Percentiles rank a stretch among this genome's conserved stretches.
Conservation (phyloP, 2,113 vertebrate species). For the Porphyrio hochstetteri region DNA sequence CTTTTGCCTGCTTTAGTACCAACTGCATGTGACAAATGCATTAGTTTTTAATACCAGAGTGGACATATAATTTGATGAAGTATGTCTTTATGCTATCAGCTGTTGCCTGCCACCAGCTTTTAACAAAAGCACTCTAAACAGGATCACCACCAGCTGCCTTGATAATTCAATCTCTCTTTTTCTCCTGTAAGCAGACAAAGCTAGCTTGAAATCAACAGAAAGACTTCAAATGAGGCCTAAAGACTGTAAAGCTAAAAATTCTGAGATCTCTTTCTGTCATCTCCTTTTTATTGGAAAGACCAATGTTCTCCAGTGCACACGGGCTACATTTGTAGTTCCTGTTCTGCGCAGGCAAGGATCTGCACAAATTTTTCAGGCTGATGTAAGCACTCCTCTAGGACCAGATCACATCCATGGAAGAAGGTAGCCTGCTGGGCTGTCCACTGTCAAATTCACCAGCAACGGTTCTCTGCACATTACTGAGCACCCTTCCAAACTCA, state of each 20-base stretch:
- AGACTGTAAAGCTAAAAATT: background rate
- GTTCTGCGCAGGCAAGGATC: background rate
- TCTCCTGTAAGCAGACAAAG: background rate
- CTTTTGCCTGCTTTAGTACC: slow-evolving; percentile 50
- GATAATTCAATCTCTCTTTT: background rate
- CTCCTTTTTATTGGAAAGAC: background rate
- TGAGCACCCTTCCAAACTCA: background rate
- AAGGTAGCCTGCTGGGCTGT: background rate
- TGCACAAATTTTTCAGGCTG: background rate
- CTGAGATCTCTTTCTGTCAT: background rate
- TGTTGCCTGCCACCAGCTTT: slow-evolving; percentile 14
- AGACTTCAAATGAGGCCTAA: background rate
- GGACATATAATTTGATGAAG: slow-evolving; percentile 29
- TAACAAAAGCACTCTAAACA: background rate
- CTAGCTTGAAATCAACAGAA: background rate
- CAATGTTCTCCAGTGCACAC: rapidly evolving
- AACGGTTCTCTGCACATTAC: rapidly evolving
- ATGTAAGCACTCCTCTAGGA: background rate
- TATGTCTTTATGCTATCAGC: slow-evolving; percentile 25
- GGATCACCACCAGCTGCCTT: background rate
- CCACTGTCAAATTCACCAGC: background rate
- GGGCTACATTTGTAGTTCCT: background rate
- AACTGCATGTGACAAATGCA: slow-evolving; percentile 67
- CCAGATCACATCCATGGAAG: background rate
- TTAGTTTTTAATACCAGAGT: slow-evolving; percentile 54